Conservation (phyloP, 64 coral and sea anemone species). For the Stichodactyla mertensii region DNA sequence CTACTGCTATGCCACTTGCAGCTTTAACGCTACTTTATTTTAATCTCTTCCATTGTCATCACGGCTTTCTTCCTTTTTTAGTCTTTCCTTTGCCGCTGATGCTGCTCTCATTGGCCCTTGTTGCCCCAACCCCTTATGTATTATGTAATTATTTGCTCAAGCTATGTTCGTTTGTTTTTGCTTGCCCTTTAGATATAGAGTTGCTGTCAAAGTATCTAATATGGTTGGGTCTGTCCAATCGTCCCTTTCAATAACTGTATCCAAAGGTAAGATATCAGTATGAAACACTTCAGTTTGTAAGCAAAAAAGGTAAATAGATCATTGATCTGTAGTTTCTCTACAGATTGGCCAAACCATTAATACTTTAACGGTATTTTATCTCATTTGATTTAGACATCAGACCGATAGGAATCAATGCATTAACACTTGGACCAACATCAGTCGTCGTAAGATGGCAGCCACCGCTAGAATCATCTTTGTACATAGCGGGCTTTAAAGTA, state of each 20-base stretch:
- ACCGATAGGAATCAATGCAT: background rate
- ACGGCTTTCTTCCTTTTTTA: no score
- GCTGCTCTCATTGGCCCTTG: no score
- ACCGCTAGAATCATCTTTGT: background rate
- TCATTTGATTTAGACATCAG: constrained; percentile 11
- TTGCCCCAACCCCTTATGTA: no score
- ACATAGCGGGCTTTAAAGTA: constrained; percentile 29
- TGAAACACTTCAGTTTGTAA: no score
- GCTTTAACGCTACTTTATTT: no score
- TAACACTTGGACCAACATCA: background rate
- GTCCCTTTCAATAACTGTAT: background rate
- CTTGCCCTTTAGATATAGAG: background rate
- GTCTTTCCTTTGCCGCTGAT: no score
- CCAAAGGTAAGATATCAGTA: background rate
- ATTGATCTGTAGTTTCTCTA: no score
- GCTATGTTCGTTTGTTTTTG: background rate
- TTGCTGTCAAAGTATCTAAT: background rate
- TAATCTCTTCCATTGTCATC: no score
- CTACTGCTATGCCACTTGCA: no score
- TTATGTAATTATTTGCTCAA: no score
- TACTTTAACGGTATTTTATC: background rate
- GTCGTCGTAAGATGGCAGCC: constrained; percentile 28
- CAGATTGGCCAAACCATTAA: no score
- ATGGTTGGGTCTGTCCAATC: background rate
- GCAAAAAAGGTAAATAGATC: no score